Conservation (phyloP, 2,113 vertebrate species). For the Odontesthes bonariensis region DNA sequence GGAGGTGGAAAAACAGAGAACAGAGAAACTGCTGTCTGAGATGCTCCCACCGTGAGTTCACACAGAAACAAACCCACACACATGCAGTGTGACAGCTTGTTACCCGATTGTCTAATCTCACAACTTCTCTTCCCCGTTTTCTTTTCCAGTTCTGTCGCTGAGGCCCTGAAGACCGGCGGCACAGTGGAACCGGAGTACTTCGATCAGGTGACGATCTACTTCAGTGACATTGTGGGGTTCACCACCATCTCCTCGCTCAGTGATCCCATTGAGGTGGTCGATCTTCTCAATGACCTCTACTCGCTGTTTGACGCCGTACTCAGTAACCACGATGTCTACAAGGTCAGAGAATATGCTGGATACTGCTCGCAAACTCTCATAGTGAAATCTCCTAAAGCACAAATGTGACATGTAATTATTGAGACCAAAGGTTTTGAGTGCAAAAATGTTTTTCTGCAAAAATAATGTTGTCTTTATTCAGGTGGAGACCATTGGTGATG, state of each 20-base stretch:
- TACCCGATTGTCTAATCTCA: not conserved
- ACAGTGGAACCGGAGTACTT: slow-evolving; percentile 93
- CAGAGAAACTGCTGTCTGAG: slow-evolving; percentile 91
- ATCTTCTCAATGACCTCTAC: slow-evolving; percentile 95
- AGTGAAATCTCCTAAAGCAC: not conserved
- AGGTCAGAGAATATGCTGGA: slow-evolving; percentile 78
- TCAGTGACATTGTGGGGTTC: slow-evolving; percentile 94
- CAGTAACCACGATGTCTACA: slow-evolving; percentile 93
- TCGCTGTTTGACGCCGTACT: slow-evolving; percentile 91
- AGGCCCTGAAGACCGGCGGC: slow-evolving; percentile 90
- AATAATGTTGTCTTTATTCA: slow-evolving; percentile 45
- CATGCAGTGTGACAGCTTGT: not conserved
- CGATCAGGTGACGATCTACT: slow-evolving; percentile 95
- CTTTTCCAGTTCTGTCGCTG: slow-evolving; percentile 88
- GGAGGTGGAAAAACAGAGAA: slow-evolving; percentile 95
- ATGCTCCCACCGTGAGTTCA: slow-evolving; percentile 94
- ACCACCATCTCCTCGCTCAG: slow-evolving; percentile 95
- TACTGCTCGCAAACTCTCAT: not conserved
- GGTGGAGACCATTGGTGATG: slow-evolving; percentile 96
- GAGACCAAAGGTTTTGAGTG: not conserved
- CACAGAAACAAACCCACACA: slow-evolving; percentile 5
- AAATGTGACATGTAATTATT: not conserved
- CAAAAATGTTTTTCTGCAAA: too few species aligned
- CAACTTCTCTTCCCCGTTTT: not conserved
- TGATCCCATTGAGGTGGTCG: slow-evolving; percentile 93